Evolutionary conservation across 92 coral and sea anemone species (phyloP), one percentile per base, ranked within the genome.

Genomic region (Palythoa heliodiscus): DNA sequence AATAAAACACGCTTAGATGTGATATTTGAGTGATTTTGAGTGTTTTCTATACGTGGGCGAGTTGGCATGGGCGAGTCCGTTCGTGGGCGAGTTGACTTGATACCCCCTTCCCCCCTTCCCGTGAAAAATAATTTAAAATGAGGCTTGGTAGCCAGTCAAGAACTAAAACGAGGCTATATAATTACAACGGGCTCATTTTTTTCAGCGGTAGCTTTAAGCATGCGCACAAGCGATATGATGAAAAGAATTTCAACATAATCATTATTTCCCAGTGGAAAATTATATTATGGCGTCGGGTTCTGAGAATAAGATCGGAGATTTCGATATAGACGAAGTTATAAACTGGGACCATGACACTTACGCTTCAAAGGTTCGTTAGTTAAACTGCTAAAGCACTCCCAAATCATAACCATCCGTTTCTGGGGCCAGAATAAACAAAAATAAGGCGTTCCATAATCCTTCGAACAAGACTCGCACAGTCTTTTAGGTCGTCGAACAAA

Each of bases 311-410:
- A 89, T 95, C 91, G 97, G 92, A 85, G 99, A 96, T 89, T 96
- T 96, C 93, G 98, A 96, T 96, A 92, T 94, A 96, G 99, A 96
- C 93, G 95, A 96, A 89, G 99, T 96, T 93, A 94, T 96, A 94
- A 95, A 96, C 95, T 96, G 99, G 99, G 99, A 94, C 91, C 93
- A 96, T 91, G 98, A 94, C 94, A 95, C 93, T 96, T 92, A 94
- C 93, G 95, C 99, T 91, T 94, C 99, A 95, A 96, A 96, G 99
- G 99, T 96, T 95, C 93, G 98, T 91, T 96, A 90, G 94, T 71
- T 94, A 86, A 82, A 78, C 88, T 89, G 50, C 91, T 89, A 86
- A 80, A 67, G 74, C 43, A 16, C 58, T 80, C 84, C 84, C 84
- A 80, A 80, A 80, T 43, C 84, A 47, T 68, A 80, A 80, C 84